A percentile compares a stretch with the other conserved stretches of the same genome.
Conservation (phyloP, 2,797 vertebrate genomes). For the Melanotaenia maccullochi region DNA sequence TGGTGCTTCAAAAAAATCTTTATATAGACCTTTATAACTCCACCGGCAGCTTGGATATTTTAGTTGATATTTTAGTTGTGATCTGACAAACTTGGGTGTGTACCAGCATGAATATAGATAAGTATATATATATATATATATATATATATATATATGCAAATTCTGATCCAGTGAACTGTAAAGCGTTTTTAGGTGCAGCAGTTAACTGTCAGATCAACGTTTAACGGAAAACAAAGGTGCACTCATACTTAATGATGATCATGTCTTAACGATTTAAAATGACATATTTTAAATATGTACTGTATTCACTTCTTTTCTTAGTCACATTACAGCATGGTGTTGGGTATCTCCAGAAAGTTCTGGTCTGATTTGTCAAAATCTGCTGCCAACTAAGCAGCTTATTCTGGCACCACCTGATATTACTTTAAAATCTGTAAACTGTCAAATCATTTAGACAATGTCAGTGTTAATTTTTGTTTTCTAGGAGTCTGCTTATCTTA, state of each 20-base stretch:
- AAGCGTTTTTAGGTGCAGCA: slow-evolving; percentile 15
- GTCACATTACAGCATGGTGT: not conserved
- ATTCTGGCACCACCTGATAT: not conserved
- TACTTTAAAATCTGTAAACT: not conserved
- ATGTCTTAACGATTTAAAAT: slow-evolving; percentile 67
- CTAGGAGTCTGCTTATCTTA: not conserved
- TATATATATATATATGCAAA: not conserved
- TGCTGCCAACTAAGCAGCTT: not conserved
- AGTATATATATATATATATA: no score
- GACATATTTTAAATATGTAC: not conserved
- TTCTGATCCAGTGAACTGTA: slow-evolving; percentile 39
- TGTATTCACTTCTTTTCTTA: not conserved
- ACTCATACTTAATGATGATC: slow-evolving; percentile 47
- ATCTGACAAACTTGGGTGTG: not conserved
- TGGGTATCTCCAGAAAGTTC: not conserved
- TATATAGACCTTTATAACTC: no score
- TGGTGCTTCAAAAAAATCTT: no score
- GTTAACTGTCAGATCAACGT: slow-evolving; percentile 14
- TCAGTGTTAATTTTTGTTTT: slow-evolving; percentile 1
- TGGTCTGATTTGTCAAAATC: not conserved
- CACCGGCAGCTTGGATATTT: no score
- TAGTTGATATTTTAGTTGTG: no score
- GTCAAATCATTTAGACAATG: not conserved
- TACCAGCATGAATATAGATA: no score
- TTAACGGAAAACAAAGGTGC: slow-evolving; percentile 33